phyloP scores from a whole-genome alignment of 2,113 vertebrate genomes.

The Etheostoma spectabile region DNA sequence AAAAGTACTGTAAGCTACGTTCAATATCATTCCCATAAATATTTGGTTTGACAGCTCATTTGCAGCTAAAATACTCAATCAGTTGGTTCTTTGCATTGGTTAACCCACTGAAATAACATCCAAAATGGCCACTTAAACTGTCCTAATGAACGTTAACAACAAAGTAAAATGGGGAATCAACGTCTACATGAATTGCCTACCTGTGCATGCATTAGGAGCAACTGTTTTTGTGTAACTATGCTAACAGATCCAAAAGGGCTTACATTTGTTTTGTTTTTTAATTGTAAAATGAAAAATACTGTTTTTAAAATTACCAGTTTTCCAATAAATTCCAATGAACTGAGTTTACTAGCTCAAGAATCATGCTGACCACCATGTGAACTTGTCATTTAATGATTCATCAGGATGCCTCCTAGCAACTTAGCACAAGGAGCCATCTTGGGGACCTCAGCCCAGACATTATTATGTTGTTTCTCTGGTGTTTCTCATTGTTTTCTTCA shows the following conservation, averaged over 20 bases:
- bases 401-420: slow-evolving; percentile 56
- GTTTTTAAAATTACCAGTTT: neutral
- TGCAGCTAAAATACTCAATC: neutral
- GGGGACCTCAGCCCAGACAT: slow-evolving; percentile 42
- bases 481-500: slow-evolving; percentile 68
- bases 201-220: neutral
- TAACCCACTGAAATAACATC: neutral
- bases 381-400: slow-evolving; percentile 63
- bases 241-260: neutral
- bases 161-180: neutral
- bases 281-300: neutral
- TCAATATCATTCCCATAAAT: neutral
- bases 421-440: slow-evolving; percentile 17
- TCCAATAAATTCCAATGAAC: neutral
- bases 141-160: neutral
- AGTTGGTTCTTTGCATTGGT: neutral
- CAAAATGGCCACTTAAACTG: neutral
- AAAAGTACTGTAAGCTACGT: neutral
- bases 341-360: slow-evolving; percentile 1
- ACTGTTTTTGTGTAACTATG: neutral
- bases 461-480: slow-evolving; percentile 65
- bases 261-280: neutral
- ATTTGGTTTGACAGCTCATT: neutral
- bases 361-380: slow-evolving; percentile 57
- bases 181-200: neutral